Evolutionary conservation across 64 coral and sea anemone genomes (phyloP).

Genomic region (Hydrozoanthus tunicans): DNA sequence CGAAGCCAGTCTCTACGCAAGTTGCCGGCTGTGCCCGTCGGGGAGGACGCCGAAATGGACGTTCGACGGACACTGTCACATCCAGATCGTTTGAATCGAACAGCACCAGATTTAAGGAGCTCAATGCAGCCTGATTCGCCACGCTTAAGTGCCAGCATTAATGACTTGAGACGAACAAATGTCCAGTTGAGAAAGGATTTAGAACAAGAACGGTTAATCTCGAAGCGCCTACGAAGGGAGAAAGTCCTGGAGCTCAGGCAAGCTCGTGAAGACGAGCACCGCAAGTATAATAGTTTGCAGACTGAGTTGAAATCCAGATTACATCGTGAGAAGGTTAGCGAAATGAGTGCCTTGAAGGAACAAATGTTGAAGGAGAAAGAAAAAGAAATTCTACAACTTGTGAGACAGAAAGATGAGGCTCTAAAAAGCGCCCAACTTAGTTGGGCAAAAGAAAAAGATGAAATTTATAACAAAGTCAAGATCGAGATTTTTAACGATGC

Average conservation of each 20-base stretch:
- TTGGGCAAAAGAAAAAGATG: constrained; percentile 92
- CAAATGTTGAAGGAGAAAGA: constrained; percentile 93
- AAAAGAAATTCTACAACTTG: constrained; percentile 80
- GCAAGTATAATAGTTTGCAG: constrained; percentile 57
- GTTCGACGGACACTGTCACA: constrained; percentile 12
- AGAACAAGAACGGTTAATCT: constrained; percentile 72
- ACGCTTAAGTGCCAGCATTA: not conserved
- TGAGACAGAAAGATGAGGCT: constrained; percentile 91
- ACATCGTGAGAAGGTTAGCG: constrained; percentile 86
- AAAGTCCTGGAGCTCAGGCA: constrained; percentile 79
- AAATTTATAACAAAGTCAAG: constrained; percentile 74
- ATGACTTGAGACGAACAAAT: constrained; percentile 82
- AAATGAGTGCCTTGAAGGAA: constrained; percentile 77
- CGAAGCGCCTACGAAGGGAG: constrained; percentile 79
- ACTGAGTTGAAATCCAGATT: constrained; percentile 87
- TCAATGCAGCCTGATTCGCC: not conserved
- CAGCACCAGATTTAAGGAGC: constrained; percentile 21
- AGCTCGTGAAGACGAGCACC: constrained; percentile 82
- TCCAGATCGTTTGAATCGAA: constrained; percentile 51
- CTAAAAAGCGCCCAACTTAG: constrained; percentile 74
- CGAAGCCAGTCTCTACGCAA: constrained; percentile 52
- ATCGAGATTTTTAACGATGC: constrained; percentile 77
- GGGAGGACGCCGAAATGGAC: constrained; percentile 22
- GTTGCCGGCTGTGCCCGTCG: constrained; percentile 6
- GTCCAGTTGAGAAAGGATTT: constrained; percentile 87